Evolutionary conservation across 2,888 invertebrate genomes (phyloP), one percentile per base, ranked within the genome.

Genomic region (Tetranychus truncatus): DNA sequence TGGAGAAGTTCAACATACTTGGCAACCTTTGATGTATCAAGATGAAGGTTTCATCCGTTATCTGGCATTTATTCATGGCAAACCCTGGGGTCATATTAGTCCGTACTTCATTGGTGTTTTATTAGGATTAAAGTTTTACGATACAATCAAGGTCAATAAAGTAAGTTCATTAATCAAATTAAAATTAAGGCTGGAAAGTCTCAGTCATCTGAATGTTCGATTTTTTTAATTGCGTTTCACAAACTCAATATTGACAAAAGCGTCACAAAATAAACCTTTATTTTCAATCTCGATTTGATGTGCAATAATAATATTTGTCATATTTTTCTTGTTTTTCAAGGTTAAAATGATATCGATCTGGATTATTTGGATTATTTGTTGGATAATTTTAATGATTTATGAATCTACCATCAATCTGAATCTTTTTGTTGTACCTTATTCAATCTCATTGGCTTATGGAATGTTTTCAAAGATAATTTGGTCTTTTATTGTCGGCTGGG

Each of bases 11-110:
- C 69, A 69, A 69, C 20, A 24, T 8, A 69, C 69, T 11, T 69
- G 69, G 69, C 20, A 24, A 11, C 21, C 69, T 11, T 24, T 69
- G 1, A 69, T 24, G 9, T 69, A 20, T 4, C 34, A 69, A 24
- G 21, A 69, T 1, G 69, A 69, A 20, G 69, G 34, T 6, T 69
- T 69, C 21, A 24, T 69, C 21, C 20, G 34, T 11, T 69, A 69
- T 69, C 69, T 69, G 20, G 34, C 69, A 4, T 24, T 69, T 11
- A 69, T 69, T 11, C 69, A 69, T 20, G 69, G 21, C 20, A 69
- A 69, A 69, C 69, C 69, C 15, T 69, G 69, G 69, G 24, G 69
- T 20, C 69, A 69, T 69, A 11, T 69, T 11, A 24, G 21, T 24
- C 21, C 69, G 20, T 69, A 69, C 4, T 69, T 69, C 20, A 24